Percentiles rank a stretch among this genome's conserved stretches.
phyloP scores from a whole-genome alignment of 1,140 invertebrate genomes.

The Pseudoatta argentina region DNA sequence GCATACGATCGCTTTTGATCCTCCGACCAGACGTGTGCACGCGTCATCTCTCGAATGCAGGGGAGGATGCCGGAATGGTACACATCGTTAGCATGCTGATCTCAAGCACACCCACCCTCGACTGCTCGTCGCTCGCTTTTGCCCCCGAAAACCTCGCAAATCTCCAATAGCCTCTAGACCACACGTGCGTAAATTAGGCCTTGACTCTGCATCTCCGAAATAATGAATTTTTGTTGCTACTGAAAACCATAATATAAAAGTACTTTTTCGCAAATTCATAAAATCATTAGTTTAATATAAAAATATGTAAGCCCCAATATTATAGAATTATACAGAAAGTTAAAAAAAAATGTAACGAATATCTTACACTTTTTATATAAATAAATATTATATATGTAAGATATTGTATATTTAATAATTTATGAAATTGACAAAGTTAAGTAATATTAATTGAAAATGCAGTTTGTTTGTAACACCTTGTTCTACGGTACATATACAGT shows the following conservation, averaged over 20 bases:
- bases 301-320: not conserved
- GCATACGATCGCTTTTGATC: slow-evolving; percentile 44
- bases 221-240: not conserved
- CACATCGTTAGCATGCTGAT: slow-evolving; percentile 59
- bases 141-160: slow-evolving; percentile 21
- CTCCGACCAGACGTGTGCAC: slow-evolving; percentile 35
- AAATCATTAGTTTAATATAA: no score
- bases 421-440: not conserved
- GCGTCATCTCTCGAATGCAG: slow-evolving; percentile 37
- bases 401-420: not conserved
- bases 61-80: slow-evolving; percentile 23
- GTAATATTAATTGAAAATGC: not conserved
- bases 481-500: not conserved
- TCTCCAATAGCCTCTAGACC: not conserved
- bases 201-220: slow-evolving; percentile 12
- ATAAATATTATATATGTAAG: not conserved
- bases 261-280: no score
- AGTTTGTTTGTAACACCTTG: not conserved
- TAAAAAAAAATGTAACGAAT: not conserved
- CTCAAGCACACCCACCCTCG: slow-evolving; percentile 28
- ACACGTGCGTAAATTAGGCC: not conserved
- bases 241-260: no score
- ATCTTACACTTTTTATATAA: not conserved
- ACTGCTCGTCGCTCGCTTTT: not conserved
- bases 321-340: not conserved